Percentiles rank a stretch among this genome's conserved stretches.
Conservation (phyloP, 2,888 invertebrate species). For the Cephus pygmeus region DNA sequence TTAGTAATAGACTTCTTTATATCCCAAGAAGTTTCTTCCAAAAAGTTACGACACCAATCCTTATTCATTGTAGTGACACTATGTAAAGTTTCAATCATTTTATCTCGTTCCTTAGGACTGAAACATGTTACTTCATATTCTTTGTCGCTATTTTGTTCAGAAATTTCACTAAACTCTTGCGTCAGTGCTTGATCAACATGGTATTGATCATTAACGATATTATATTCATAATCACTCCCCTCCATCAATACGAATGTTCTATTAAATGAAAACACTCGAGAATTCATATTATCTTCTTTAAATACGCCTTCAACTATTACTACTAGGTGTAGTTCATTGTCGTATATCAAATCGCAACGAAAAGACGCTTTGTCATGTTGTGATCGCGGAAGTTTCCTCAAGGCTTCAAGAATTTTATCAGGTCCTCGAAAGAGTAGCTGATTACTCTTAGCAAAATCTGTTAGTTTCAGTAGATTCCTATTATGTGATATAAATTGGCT, state of each 20-base stretch:
- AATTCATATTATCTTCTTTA: conserved; percentile 55
- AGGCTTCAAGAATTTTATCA: conserved; percentile 44
- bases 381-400: conserved; percentile 67
- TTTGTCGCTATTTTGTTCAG: conserved; percentile 23
- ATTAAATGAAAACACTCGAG: conserved; percentile 69
- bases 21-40: conserved; percentile 44
- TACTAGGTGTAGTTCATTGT: conserved; percentile 39
- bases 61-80: conserved; percentile 44
- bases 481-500: conserved; percentile 55
- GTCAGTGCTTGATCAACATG: conserved; percentile 64
- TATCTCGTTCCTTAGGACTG: conserved; percentile 38
- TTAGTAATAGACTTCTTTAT: conserved; percentile 39
- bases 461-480: conserved; percentile 64
- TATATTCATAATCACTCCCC: conserved; percentile 68
- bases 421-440: conserved; percentile 47
- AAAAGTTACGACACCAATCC: conserved; percentile 39
- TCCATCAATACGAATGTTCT: conserved; percentile 71
- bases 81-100: conserved; percentile 35
- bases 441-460: conserved; percentile 31
- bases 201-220: conserved; percentile 76
- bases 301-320: conserved; percentile 71
- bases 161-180: conserved; percentile 26
- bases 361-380: conserved; percentile 70
- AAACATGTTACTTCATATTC: conserved; percentile 30
- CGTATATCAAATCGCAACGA: conserved; percentile 47